A percentile compares a stretch with the other conserved stretches of the same genome.
These are phyloP conservation scores for Synodontis membranacea DNA, from an alignment of 2,113 vertebrate genomes.

Conservation along the genomic window DNA sequence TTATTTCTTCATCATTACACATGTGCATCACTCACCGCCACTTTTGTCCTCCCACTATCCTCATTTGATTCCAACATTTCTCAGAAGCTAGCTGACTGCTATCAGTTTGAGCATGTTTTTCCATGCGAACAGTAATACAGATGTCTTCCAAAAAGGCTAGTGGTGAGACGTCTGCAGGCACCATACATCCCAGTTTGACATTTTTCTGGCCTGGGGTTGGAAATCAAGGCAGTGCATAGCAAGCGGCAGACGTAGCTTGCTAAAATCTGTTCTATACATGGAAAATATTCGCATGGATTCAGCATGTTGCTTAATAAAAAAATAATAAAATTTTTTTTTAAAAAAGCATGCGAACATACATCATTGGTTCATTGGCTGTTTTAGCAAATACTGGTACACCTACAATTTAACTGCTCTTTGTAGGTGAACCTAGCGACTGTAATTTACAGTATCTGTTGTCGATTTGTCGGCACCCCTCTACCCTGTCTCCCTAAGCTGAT, in stretches of 20 bases:
- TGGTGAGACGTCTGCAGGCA: neutral
- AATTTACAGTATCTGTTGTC: neutral
- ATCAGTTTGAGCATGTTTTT: slow-evolving; percentile 52
- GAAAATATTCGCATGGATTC: neutral
- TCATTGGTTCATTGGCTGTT: neutral
- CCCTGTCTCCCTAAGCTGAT: neutral
- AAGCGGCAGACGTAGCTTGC: neutral
- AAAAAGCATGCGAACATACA: neutral
- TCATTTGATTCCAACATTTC: slow-evolving; percentile 46
- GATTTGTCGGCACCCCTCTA: neutral
- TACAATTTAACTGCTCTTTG: neutral
- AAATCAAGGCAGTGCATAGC: slow-evolving; percentile 4
- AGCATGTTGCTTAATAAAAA: neutral
- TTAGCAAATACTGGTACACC: neutral
- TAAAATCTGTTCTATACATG: neutral
- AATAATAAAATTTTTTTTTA: too few relatives aligned
- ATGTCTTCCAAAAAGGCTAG: neutral
- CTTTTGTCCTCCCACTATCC: slow-evolving; percentile 4
- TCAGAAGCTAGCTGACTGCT: slow-evolving; percentile 57
- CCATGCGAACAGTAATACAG: neutral
- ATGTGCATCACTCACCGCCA: slow-evolving; percentile 38
- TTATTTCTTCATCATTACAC: slow-evolving; percentile 31
- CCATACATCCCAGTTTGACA: neutral
- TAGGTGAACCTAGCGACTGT: neutral
- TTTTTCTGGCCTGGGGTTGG: neutral